These are phyloP conservation scores for Cryptoblepharus egeriae DNA, from an alignment of 2,797 vertebrate genomes.

Conservation along the genomic window DNA sequence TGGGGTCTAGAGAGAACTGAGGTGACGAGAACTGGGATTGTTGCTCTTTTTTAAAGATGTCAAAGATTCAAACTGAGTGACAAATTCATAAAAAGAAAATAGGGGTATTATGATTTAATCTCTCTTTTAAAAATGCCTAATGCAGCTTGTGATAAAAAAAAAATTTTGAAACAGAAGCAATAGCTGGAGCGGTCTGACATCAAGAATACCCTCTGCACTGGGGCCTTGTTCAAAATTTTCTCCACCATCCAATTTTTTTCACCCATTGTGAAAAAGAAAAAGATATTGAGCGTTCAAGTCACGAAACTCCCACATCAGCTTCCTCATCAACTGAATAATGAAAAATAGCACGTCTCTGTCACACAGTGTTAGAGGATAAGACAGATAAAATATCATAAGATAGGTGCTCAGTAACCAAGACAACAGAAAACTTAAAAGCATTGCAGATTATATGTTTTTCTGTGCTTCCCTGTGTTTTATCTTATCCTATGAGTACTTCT, in stretches of 20 bases:
- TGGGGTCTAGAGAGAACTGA: too few relatives aligned
- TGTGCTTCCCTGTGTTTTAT: slow-evolving; percentile 38
- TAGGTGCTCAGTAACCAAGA: slow-evolving; percentile 22
- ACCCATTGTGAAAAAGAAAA: too few relatives aligned
- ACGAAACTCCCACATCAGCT: not conserved
- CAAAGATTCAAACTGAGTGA: too few relatives aligned
- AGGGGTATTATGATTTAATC: too few relatives aligned
- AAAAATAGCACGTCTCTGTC: slow-evolving; percentile 12
- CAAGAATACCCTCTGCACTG: not conserved
- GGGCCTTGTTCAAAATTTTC: too few relatives aligned
- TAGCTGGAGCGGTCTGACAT: slow-evolving; percentile 7
- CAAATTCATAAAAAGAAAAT: too few relatives aligned
- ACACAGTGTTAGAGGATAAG: not conserved
- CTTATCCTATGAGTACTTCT: slow-evolving; percentile 34
- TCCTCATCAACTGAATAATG: slow-evolving; percentile 26
- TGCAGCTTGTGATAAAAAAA: not conserved
- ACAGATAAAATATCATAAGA: not conserved
- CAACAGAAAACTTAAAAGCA: slow-evolving; percentile 24
- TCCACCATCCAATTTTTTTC: too few relatives aligned
- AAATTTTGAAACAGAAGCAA: slow-evolving; percentile 11
- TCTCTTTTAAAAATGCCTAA: too few relatives aligned
- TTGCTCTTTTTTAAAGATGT: too few relatives aligned
- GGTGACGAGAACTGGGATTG: too few relatives aligned
- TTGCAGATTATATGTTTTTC: slow-evolving; percentile 21
- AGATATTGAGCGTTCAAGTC: not conserved